phyloP scores from a whole-genome alignment of 2,888 invertebrate species.

The Dinocampus coccinellae region DNA sequence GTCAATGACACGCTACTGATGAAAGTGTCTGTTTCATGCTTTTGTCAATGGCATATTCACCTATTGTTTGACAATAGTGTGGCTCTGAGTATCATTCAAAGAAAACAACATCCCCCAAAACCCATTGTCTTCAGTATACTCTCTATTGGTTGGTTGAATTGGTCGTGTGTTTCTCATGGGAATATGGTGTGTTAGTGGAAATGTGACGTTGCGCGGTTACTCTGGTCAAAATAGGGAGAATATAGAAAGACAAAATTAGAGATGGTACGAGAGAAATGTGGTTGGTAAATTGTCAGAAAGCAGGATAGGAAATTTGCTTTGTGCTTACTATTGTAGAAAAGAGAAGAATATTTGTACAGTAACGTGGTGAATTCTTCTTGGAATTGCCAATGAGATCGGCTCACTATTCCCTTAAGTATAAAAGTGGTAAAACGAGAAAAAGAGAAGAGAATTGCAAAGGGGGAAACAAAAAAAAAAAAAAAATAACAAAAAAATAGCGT shows the following conservation, averaged over 20 bases:
- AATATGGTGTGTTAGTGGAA: background rate
- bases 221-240: background rate
- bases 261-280: background rate
- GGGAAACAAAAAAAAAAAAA: no score
- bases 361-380: conserved; percentile 15
- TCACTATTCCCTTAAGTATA: conserved; percentile 2
- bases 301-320: conserved; percentile 13
- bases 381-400: conserved; percentile 3
- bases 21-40: background rate
- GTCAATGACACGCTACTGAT: conserved; percentile 13
- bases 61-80: conserved; percentile 13
- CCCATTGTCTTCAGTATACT: conserved; percentile 10
- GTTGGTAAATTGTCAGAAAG: conserved; percentile 8
- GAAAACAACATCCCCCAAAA: background rate
- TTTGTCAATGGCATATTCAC: conserved; percentile 7
- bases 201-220: background rate
- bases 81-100: conserved; percentile 12
- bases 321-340: conserved; percentile 11
- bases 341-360: background rate
- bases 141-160: background rate
- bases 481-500: no score
- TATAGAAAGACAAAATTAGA: background rate
- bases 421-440: background rate
- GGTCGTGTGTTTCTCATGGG: background rate
- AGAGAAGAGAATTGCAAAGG: background rate